phyloP scores from a whole-genome alignment of 2,797 vertebrate species.

The Calcarius lapponicus region DNA sequence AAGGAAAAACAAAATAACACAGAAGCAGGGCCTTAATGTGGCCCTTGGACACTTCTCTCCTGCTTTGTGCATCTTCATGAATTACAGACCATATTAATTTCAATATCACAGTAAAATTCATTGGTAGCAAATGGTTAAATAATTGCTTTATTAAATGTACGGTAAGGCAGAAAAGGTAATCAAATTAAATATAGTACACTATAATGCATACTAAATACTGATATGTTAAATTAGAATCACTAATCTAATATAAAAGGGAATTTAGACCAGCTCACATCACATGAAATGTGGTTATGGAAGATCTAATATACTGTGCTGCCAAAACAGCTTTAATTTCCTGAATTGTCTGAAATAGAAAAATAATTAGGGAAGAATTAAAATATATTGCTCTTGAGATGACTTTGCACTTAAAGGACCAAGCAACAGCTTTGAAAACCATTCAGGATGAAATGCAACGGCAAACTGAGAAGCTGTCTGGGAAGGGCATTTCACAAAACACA shows the following conservation, averaged over 20 bases:
- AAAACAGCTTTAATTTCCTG: conserved; percentile 58
- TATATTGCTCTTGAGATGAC: conserved; percentile 62
- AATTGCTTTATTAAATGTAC: conserved; percentile 58
- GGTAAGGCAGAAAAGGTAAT: conserved; percentile 40
- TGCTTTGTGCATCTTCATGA: not conserved
- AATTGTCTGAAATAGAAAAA: conserved; percentile 55
- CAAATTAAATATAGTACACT: conserved; percentile 48
- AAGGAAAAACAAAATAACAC: not conserved
- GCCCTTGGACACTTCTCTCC: not conserved
- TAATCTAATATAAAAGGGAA: conserved; percentile 58
- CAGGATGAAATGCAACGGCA: not conserved
- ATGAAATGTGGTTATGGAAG: conserved; percentile 57
- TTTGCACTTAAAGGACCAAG: conserved; percentile 36
- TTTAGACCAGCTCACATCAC: conserved; percentile 42
- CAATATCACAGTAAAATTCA: not conserved
- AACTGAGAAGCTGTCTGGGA: not conserved
- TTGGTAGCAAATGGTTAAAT: conserved; percentile 49
- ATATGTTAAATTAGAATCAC: conserved; percentile 45
- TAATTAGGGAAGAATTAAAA: conserved; percentile 62
- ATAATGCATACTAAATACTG: conserved; percentile 54
- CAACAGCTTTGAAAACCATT: conserved; percentile 2
- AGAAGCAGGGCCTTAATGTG: not conserved
- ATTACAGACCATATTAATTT: conserved; percentile 4
- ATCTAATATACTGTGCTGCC: conserved; percentile 56
- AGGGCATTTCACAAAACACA: not conserved